Percentiles rank a stretch among this genome's conserved stretches.
Conservation (phyloP, 2,888 invertebrate species). For the Oxyteleia sp. region DNA sequence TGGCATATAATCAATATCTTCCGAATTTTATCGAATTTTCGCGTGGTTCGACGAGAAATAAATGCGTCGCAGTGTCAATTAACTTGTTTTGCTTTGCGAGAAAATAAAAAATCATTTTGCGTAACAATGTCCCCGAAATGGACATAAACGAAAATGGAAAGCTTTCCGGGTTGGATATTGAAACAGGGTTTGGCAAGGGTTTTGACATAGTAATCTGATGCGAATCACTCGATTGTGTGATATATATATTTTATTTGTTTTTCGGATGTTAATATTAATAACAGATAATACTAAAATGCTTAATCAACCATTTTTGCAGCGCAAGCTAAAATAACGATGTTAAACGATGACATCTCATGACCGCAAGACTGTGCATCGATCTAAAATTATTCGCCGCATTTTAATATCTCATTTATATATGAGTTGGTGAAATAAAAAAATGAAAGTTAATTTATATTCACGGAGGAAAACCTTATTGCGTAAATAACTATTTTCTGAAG, state of each 20-base stretch:
- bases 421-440: too few species aligned
- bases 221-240: neutral
- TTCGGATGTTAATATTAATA: neutral
- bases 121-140: neutral
- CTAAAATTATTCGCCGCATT: too few species aligned
- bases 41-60: constrained; percentile 33
- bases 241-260: neutral
- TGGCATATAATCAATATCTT: constrained; percentile 48
- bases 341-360: too few species aligned
- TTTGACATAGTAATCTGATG: constrained; percentile 2
- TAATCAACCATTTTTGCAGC: too few species aligned
- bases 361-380: too few species aligned
- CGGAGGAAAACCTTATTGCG: neutral
- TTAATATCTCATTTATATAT: too few species aligned
- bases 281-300: neutral
- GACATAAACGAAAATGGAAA: constrained; percentile 1
- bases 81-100: constrained; percentile 36
- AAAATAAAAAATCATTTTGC: constrained; percentile 13
- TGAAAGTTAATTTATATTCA: neutral
- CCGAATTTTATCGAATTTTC: constrained; percentile 39
- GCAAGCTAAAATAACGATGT: too few species aligned
- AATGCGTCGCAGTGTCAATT: constrained; percentile 32
- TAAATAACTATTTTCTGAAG: neutral
- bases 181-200: constrained; percentile 2
- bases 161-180: neutral